phyloP scores from a whole-genome alignment of 1,140 invertebrate species.

The Drosophila nebulosa region DNA sequence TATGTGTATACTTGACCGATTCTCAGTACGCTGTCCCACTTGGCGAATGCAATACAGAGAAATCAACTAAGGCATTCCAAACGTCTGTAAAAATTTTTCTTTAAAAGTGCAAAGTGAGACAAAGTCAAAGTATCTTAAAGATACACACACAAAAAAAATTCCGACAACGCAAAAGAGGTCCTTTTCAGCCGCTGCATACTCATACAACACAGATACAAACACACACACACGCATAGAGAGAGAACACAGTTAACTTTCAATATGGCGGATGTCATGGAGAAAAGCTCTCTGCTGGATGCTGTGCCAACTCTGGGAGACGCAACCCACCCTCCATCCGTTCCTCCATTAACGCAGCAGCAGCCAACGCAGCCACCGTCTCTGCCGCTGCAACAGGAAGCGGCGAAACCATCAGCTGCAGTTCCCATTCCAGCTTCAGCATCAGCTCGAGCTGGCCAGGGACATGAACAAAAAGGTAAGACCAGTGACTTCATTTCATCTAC shows the following conservation, averaged over 20 bases:
- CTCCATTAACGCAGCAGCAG: conserved; percentile 33
- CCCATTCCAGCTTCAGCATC: conserved; percentile 14
- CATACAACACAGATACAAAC: conserved; percentile 15
- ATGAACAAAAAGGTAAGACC: conserved; percentile 66
- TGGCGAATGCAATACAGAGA: not conserved
- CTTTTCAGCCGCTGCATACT: conserved; percentile 57
- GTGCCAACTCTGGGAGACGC: conserved; percentile 48
- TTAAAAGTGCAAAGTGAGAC: not conserved
- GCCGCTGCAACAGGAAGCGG: conserved; percentile 46
- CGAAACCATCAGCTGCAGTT: conserved; percentile 26
- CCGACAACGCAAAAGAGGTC: conserved; percentile 45
- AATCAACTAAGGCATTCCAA: not conserved
- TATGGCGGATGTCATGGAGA: conserved; percentile 80
- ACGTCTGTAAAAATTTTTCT: not conserved
- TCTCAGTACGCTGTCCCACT: not conserved
- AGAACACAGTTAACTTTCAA: conserved; percentile 62
- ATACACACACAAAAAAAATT: not conserved
- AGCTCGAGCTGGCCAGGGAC: conserved; percentile 52
- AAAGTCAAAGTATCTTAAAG: not conserved
- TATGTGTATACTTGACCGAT: not conserved
- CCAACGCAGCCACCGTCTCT: conserved; percentile 19
- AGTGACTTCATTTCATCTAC: conserved; percentile 36
- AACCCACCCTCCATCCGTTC: conserved; percentile 25
- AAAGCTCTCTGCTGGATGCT: conserved; percentile 77
- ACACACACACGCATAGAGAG: conserved; percentile 23